phyloP scores from a whole-genome alignment of 2,888 invertebrate species.

The Melikaiella ostensackeni region DNA sequence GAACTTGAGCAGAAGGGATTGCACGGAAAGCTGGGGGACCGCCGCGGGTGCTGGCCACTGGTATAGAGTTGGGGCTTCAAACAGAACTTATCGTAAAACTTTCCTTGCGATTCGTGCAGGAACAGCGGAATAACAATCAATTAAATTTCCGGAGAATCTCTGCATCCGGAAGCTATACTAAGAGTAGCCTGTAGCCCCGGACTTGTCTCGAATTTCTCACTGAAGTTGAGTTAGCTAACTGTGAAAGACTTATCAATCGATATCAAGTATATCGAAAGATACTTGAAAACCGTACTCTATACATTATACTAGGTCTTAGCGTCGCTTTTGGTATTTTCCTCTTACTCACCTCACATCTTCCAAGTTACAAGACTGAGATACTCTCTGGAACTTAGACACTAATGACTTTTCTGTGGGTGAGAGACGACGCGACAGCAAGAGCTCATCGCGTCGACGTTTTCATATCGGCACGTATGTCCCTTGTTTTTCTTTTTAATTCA shows the following conservation, averaged over 20 bases:
- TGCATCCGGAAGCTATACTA: conserved; percentile 17
- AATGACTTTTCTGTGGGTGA: conserved; percentile 14
- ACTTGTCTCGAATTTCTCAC: neutral
- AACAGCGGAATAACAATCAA: conserved; percentile 31
- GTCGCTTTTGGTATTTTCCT: neutral
- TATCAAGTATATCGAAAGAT: conserved; percentile 9
- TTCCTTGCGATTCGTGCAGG: conserved; percentile 18
- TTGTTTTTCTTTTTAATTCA: conserved; percentile 32
- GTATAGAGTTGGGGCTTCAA: conserved; percentile 33
- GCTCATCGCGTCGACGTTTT: conserved; percentile 20
- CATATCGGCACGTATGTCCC: conserved; percentile 30
- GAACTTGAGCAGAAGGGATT: conserved; percentile 34
- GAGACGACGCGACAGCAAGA: conserved; percentile 12
- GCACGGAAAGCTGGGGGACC: neutral
- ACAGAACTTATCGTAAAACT: conserved; percentile 36
- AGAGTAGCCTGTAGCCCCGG: neutral
- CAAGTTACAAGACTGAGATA: conserved; percentile 14
- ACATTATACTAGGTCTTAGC: neutral
- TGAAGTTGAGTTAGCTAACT: neutral
- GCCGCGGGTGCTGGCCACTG: conserved; percentile 27
- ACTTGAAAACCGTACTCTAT: neutral
- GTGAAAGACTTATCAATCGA: neutral
- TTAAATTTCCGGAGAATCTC: conserved; percentile 28
- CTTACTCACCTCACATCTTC: neutral
- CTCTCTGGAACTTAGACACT: conserved; percentile 11